Evolutionary conservation across 1,140 invertebrate genomes (phyloP).

Genomic region (Venustaconcha ellipsiformis): DNA sequence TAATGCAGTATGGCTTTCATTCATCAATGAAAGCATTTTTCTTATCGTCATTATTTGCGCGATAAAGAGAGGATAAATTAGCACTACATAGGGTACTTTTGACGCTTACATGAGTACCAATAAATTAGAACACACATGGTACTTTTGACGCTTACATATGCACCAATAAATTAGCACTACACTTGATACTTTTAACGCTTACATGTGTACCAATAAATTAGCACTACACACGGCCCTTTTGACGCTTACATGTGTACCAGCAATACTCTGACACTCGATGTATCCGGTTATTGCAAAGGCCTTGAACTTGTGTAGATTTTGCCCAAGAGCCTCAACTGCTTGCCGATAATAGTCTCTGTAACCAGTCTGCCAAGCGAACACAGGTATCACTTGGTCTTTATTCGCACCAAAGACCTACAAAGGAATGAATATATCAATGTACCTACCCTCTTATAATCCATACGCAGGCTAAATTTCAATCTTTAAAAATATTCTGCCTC

Average conservation of each 20-base stretch:
- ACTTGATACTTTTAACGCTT: no score
- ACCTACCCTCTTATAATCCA: neutral
- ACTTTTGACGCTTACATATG: no score
- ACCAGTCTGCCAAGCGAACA: conserved; percentile 56
- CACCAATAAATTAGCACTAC: no score
- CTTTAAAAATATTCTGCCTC: neutral
- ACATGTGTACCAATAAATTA: neutral
- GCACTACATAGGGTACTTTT: neutral
- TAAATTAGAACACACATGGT: no score
- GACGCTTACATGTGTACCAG: neutral
- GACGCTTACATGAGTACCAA: neutral
- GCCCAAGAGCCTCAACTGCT: conserved; percentile 45
- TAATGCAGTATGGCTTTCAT: no score
- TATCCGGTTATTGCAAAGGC: conserved; percentile 52
- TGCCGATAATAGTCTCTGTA: conserved; percentile 46
- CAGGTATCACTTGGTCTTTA: conserved; percentile 32
- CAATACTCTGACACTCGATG: conserved; percentile 33
- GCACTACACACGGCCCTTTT: neutral
- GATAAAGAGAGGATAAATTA: no score
- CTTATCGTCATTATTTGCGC: no score
- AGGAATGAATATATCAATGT: neutral
- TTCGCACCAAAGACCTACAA: conserved; percentile 13
- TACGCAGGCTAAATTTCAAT: neutral
- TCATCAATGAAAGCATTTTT: no score
- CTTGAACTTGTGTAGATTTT: conserved; percentile 30